phyloP scores from a whole-genome alignment of 2,113 vertebrate species.

The Lampris megalopsis region DNA sequence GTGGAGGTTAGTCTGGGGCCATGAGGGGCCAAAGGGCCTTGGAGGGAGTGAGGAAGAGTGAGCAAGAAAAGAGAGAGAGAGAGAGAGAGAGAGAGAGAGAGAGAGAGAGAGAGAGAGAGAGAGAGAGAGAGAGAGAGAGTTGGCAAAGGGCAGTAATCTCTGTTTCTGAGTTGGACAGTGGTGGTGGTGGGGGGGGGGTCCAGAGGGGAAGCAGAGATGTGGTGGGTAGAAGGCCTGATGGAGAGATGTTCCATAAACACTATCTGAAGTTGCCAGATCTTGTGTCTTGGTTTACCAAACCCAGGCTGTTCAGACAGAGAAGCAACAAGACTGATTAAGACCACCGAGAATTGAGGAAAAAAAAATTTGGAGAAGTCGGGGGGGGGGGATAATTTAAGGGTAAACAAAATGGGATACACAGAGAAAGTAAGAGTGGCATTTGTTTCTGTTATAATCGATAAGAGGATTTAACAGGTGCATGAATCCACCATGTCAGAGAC shows the following conservation, averaged over 20 bases:
- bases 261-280: conserved; percentile 20
- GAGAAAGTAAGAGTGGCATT: not conserved
- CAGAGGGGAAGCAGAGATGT: conserved; percentile 41
- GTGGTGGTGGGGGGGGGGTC: conserved; percentile 30
- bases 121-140: not conserved
- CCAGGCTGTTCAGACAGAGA: conserved; percentile 44
- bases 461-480: conserved; percentile 25
- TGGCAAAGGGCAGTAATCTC: not conserved
- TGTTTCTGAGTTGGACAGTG: not conserved
- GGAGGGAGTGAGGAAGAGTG: not conserved
- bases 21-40: not conserved
- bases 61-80: not conserved
- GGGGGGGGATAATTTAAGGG: not conserved
- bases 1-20: conserved; percentile 8
- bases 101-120: not conserved
- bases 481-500: conserved; percentile 32
- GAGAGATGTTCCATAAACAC: conserved; percentile 67
- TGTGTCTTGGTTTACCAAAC: conserved; percentile 35
- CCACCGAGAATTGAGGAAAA: conserved; percentile 12
- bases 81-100: not conserved
- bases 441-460: conserved; percentile 19
- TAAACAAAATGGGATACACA: not conserved
- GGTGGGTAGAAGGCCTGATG: conserved; percentile 39
- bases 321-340: conserved; percentile 28
- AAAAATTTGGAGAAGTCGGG: not conserved